Base-by-base conservation (phyloP, 2,888 invertebrate species). In the Acanthosepion esculentum region DNA sequence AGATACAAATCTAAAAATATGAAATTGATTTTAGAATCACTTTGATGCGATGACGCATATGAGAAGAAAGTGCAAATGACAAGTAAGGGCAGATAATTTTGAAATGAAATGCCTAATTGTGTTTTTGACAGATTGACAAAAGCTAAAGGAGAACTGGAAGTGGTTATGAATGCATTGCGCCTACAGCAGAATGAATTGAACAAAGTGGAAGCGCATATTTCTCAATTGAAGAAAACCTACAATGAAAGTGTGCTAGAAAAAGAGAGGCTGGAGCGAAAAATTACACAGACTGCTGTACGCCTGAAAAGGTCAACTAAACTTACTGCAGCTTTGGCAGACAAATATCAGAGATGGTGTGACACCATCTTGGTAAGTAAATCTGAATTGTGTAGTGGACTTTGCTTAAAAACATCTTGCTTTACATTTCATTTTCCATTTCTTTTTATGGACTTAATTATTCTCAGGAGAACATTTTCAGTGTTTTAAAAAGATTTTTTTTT, bases 291-390 rank as follows among this genome's bases (percentile, higher is more conserved):
- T 0, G 98, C 98, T 18, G 98, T 98, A 0, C 98, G 99, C 93
- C 98, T 99, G 48, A 98, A 98, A 95, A 98, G 99, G 95, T 99
- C 99, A 0, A 98, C 98, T 0, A 98, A 98, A 95, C 98, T 99
- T 29, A 99, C 99, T 20, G 98, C 98, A 59, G 99, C 99, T 0
- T 97, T 99, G 23, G 98, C 98, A 0, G 99, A 99, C 96, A 99
- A 99, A 97, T 98, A 99, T 97, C 98, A 98, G 3, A 98, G 99
- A 94, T 99, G 99, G 99, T 98, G 98, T 96, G 98, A 98, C 94
- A 98, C 98, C 94, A 98, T 98, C 2, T 97, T 97, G 96, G 98
- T 98, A 96, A 96, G 96, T 95, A 94, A 91, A 48, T 48, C 29
- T n/a, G 41, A 29, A 12, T 33, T 55, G 15, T 6, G 33, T 26